phyloP scores from a whole-genome alignment of 1,140 invertebrate genomes.

The Wiebesia pumilae region DNA sequence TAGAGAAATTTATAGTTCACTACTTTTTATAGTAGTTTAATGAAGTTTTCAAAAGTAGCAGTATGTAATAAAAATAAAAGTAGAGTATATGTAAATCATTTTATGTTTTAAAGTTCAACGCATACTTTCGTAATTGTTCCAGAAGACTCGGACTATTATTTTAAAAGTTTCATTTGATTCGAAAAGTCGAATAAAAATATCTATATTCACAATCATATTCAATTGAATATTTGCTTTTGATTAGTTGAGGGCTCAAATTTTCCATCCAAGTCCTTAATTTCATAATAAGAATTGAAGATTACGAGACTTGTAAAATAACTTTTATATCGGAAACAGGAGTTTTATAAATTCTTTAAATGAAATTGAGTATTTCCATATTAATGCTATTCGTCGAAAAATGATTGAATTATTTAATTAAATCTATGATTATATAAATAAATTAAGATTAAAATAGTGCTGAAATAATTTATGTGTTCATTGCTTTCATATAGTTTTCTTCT shows the following conservation, averaged over 20 bases:
- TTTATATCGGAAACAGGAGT: background rate
- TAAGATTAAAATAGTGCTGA: no score
- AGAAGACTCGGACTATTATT: background rate
- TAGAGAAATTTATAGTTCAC: background rate
- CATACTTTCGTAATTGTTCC: background rate
- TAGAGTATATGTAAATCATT: background rate
- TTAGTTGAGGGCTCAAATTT: background rate
- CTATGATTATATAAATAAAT: no score
- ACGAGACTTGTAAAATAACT: background rate
- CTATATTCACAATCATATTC: background rate
- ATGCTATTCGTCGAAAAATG: background rate
- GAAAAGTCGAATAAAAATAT: background rate
- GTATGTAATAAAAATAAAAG: background rate
- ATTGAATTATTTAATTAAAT: background rate
- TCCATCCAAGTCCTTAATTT: background rate
- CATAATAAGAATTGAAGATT: background rate
- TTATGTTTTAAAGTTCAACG: background rate
- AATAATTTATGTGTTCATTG: no score
- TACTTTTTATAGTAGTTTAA: slow-evolving; percentile 3
- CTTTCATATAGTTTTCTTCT: no score
- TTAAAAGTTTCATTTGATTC: background rate
- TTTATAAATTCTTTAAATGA: background rate
- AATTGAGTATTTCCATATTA: background rate
- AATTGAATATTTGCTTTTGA: background rate
- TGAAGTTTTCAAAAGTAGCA: background rate